Conservation (phyloP, 2,888 invertebrate genomes). For the Cephus sareptanus region DNA sequence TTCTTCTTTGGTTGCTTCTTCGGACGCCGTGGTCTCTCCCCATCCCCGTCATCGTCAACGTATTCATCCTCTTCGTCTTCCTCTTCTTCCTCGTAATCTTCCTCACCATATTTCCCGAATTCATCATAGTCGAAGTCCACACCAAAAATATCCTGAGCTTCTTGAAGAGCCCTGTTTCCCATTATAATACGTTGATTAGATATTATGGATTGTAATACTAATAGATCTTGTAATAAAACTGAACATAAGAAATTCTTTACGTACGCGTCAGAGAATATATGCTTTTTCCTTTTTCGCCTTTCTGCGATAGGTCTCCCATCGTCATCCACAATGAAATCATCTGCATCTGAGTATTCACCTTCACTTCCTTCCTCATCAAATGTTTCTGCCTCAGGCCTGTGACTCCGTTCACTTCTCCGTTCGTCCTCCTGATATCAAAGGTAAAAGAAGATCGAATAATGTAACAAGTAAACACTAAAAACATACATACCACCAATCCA, state of each 20-base stretch:
- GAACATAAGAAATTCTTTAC: constrained; percentile 45
- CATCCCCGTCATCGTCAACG: constrained; percentile 78
- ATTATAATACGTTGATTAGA: constrained; percentile 31
- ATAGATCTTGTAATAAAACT: constrained; percentile 9
- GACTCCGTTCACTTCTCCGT: constrained; percentile 77
- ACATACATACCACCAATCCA: constrained; percentile 39
- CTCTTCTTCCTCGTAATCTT: constrained; percentile 86
- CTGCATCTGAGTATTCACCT: constrained; percentile 86
- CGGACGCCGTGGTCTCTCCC: constrained; percentile 71
- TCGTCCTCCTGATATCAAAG: constrained; percentile 77
- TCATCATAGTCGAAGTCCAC: constrained; percentile 98
- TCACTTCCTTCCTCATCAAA: constrained; percentile 84
- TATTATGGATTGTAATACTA: background rate
- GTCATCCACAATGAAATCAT: constrained; percentile 98
- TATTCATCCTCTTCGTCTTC: constrained; percentile 85
- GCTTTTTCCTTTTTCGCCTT: constrained; percentile 81
- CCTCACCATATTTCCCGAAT: constrained; percentile 87
- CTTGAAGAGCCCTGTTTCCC: constrained; percentile 81
- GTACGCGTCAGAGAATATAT: constrained; percentile 88
- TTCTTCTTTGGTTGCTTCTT: constrained; percentile 83
- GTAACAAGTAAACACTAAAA: constrained; percentile 6
- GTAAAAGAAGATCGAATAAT: constrained; percentile 8
- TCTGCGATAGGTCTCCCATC: constrained; percentile 90
- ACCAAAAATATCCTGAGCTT: constrained; percentile 98
- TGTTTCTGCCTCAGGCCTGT: constrained; percentile 73